Base-by-base conservation (phyloP, 2,113 vertebrate genomes). In the Varanus salvator region DNA sequence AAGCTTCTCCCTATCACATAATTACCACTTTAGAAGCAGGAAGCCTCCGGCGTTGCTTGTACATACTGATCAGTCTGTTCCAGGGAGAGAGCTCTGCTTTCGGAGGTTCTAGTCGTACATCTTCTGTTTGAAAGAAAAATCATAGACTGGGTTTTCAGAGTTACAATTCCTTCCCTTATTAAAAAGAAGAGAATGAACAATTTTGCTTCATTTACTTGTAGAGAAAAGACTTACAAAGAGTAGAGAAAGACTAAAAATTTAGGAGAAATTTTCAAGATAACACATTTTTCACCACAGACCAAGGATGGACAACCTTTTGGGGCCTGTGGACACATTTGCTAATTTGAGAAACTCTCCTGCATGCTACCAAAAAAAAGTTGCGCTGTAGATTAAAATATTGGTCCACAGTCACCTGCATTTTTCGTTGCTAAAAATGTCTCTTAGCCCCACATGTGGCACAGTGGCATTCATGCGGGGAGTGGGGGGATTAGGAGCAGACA, bases 31-130 rank as follows among this genome's bases (percentile, higher is more conserved):
- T 90, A 89, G 90, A 52, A 87, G 64, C 0, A 74, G 76, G 68
- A 0, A 90, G 90, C 34, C 93, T 93, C 91, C 69, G 12, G 25
- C 68, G 77, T 38, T 92, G 92, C 77, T 92, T 95, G 94, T 89
- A 93, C 60, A 90, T n/a, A 52, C 12, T 86, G 84, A 96, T 87
- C 78, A 95, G 84, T 64, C 27, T n/a, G 83, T 89, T 94, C 94
- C 95, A 95, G 7, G 68, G 92, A 17, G 92, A 80, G 15, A 52
- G 38, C 44, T 60, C 87, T 8, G 52, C 19, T 75, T 93, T 94
- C 0, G 27, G 64, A 82, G 90, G 83, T 80, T 87, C 83, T 44
- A 34, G 23, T 48, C 8, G 48, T 57, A 83, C 78, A 82, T 86
- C 85, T 80, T 92, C 94, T 95, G 91, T 74, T 86, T 68, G 92